Evolutionary conservation across 2,797 vertebrate species (phyloP).

Genomic region (Schizopygopsis malacanthus): DNA sequence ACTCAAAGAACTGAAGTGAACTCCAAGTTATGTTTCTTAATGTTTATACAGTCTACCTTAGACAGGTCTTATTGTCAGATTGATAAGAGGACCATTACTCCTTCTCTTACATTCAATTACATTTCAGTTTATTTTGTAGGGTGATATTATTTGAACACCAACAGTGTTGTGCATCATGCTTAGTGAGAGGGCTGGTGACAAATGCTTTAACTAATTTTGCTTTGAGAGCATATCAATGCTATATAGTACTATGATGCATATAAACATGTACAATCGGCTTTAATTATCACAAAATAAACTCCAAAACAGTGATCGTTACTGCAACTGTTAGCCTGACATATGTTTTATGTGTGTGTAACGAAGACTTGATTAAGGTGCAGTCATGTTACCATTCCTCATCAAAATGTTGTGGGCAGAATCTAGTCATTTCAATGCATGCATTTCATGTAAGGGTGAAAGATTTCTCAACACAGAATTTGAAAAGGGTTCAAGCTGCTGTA

Average conservation of each 20-base stretch:
- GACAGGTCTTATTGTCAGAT: slow-evolving; percentile 18
- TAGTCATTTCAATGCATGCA: background rate
- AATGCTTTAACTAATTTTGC: background rate
- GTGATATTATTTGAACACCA: background rate
- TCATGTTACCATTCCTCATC: background rate
- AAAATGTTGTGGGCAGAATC: background rate
- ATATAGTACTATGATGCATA: background rate
- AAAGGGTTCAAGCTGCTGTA: too few relatives aligned
- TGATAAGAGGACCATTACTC: slow-evolving; percentile 22
- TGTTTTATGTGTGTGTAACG: background rate
- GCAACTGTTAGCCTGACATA: background rate
- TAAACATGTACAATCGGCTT: background rate
- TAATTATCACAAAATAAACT: background rate
- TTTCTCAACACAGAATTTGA: too few relatives aligned
- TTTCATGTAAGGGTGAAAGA: background rate
- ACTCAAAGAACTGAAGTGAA: slow-evolving; percentile 28
- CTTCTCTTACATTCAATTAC: slow-evolving; percentile 13
- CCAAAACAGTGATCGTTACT: background rate
- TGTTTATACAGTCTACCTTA: slow-evolving; percentile 37
- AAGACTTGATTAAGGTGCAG: background rate
- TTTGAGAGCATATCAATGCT: background rate
- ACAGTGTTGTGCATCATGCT: background rate
- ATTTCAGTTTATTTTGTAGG: background rate
- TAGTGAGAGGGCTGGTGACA: background rate
- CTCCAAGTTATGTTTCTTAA: slow-evolving; percentile 30